Base-by-base conservation (phyloP, 1,140 invertebrate species). In the Nasonia longicornis region DNA sequence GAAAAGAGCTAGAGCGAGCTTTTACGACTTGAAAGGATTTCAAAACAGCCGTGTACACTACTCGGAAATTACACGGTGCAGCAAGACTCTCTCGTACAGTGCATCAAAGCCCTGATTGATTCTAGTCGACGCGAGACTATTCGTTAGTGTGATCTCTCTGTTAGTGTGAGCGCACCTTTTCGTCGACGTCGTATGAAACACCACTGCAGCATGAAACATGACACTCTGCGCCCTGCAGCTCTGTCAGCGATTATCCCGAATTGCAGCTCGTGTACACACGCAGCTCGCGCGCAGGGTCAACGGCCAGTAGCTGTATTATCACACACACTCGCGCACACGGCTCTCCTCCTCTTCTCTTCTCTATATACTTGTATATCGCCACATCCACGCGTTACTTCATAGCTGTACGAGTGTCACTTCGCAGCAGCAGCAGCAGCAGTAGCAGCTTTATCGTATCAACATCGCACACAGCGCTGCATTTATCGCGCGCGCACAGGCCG, bases 191-290 rank as follows among this genome's bases (percentile, higher is more conserved):
- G 86, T 83, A 89, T 86, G 86, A 89, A 89, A 85, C 87, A 87
- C 86, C 88, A 88, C 88, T 89, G 89, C 87, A 88, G 87, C 87
- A 88, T 89, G 86, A 89, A 89, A 89, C 88, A 88, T 89, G 86
- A 87, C 88, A 84, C 80, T 87, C 52, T 31, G 67, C 67, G 38
- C 69, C 63, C 45, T 63, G 42, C 66, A 38, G 58, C 22, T 31
- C 31, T 67, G n/a, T 45, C 26, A 26, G 38, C 38, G 73, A 74
- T 58, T 58, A 58, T 58, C 52, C 52, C 6, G 52, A 73, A 67
- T 29, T 35, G 66, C 42, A 45, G 4, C 35, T 76, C n/a, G 45
- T 3, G 1, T 75, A 16, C 16, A 20, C 63, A 42, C 63, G 31
- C 63, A 16, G 35, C 29, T 16, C 20, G 63, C 42, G 48, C n/a